phyloP scores from a whole-genome alignment of 2,888 invertebrate species.

The Eurois occulta region DNA sequence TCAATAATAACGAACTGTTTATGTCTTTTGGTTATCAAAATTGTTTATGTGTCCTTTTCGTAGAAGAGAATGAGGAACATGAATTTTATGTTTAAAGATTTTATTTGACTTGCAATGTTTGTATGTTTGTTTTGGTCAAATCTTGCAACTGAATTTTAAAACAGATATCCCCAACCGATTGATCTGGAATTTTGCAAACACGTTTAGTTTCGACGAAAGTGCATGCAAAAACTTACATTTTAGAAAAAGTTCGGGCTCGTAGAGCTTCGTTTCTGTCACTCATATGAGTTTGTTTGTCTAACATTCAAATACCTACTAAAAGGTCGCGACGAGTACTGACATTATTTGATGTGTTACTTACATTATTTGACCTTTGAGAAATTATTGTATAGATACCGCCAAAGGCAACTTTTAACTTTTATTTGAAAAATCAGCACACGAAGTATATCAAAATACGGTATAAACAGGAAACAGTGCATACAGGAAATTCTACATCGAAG shows the following conservation, averaged over 20 bases:
- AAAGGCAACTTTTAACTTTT: not conserved
- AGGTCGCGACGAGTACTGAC: too few species aligned
- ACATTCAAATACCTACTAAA: not conserved
- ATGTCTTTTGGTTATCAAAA: conserved; percentile 31
- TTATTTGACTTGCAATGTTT: not conserved
- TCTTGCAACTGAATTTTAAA: not conserved
- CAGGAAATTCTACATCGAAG: not conserved
- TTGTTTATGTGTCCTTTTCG: conserved; percentile 14
- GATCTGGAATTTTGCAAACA: not conserved
- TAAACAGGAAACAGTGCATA: too few species aligned
- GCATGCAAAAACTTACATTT: not conserved
- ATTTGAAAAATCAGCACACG: not conserved
- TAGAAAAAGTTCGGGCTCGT: not conserved
- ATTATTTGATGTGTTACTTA: not conserved
- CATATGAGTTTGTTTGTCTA: not conserved
- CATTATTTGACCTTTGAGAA: not conserved
- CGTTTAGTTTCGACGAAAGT: not conserved
- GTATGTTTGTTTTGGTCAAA: not conserved
- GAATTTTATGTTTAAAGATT: not conserved
- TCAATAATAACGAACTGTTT: conserved; percentile 45
- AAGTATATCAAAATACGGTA: not conserved
- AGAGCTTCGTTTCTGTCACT: not conserved
- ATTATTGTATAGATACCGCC: not conserved
- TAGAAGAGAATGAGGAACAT: not conserved
- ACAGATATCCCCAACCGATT: not conserved